Base-by-base conservation (phyloP, 2,113 vertebrate genomes). In the Thunnus maccoyii region DNA sequence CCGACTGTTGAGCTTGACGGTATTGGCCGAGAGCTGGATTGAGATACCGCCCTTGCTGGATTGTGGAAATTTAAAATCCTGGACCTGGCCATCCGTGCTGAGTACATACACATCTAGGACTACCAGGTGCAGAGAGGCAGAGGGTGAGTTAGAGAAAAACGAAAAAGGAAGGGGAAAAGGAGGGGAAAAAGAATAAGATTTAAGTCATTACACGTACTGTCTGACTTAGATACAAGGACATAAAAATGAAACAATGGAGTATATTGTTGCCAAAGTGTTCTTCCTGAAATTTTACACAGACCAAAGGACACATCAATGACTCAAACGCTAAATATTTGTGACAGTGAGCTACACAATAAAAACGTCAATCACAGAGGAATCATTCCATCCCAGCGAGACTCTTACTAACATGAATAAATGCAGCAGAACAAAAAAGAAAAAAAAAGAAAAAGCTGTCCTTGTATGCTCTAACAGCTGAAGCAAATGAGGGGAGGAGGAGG, bases 61-160 rank as follows among this genome's bases (percentile, higher is more conserved):
- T 88, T 99, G 96, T 91, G 98, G 98, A 94, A 99, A 99, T 93
- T 96, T 97, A 87, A 99, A 98, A 91, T 99, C 98, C 87, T 99
- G 97, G 89, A 99, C 97, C 89, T 99, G 98, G 78, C 98, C 98
- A 84, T 99, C 98, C 5, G 98, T 99, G 92, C 96, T 98, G 85
- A 99, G 96, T 8, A 99, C 97, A 32, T 97, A 98, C 84, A 99
- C 98, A 90, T 99, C 97, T 85, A 99, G 93, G 91, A 99, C 98
- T 99, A 91, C 77, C 57, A 54, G 44, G 48, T 27, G 27, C 17
- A 68, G 17, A 54, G 63, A 74, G 32, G 27, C 12, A 68, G 46
- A 18, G 20, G 50, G 67, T 6, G 44, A 20, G 46, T 72, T 46
- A 47, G n/a, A 71, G 41, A 57, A 12, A 30, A 15, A 15, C 0